Conservation (phyloP, 2,113 vertebrate genomes). For the Hyaena hyaena region DNA sequence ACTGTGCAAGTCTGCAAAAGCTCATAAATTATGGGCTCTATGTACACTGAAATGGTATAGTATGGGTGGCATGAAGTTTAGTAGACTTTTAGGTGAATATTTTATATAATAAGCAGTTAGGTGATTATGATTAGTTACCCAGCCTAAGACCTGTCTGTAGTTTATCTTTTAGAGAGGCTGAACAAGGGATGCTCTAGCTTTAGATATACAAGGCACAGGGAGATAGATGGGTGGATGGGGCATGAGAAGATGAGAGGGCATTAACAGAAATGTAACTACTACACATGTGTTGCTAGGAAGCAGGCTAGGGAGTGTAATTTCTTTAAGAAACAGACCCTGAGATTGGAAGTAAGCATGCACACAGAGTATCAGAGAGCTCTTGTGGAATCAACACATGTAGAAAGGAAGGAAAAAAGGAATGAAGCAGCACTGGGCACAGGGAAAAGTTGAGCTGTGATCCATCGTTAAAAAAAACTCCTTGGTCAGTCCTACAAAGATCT, state of each 20-base stretch:
- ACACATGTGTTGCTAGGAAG: not conserved
- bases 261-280: not conserved
- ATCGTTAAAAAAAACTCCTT: constrained; percentile 31
- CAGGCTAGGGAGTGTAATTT: not conserved
- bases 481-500: not conserved
- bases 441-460: not conserved
- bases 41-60: not conserved
- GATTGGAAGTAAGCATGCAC: not conserved
- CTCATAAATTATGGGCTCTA: not conserved
- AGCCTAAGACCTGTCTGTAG: not conserved
- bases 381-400: not conserved
- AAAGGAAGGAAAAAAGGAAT: not conserved
- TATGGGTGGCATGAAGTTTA: not conserved
- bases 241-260: not conserved
- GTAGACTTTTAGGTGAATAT: constrained; percentile 11
- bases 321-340: not conserved
- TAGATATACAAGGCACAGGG: not conserved
- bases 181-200: not conserved
- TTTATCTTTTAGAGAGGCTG: not conserved
- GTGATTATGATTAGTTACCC: not conserved
- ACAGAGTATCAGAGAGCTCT: not conserved
- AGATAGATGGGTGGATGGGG: not conserved
- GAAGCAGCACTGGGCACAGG: not conserved
- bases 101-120: not conserved
- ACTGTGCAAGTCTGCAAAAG: not conserved